Conservation (phyloP, 2,797 vertebrate genomes). For the Sebastes hopkinsi region DNA sequence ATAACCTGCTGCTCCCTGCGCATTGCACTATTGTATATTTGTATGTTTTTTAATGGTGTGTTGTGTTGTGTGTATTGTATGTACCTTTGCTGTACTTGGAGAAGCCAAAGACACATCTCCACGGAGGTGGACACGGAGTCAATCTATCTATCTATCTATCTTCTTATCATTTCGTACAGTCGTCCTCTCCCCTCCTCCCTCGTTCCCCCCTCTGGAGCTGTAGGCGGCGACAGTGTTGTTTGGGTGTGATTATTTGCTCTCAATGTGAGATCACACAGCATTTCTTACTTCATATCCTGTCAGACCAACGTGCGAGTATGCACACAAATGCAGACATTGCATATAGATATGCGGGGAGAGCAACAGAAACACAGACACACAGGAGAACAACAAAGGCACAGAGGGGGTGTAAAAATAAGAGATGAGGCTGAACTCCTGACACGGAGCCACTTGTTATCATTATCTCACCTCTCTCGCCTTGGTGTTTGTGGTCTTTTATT, state of each 20-base stretch:
- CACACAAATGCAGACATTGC: constrained; percentile 11
- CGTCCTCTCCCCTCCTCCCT: background rate
- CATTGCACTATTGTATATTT: too few relatives aligned
- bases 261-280: constrained; percentile 31
- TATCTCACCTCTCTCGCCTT: constrained; percentile 10
- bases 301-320: background rate
- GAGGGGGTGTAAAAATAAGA: background rate
- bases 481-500: constrained; percentile 10
- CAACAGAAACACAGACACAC: background rate
- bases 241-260: constrained; percentile 53
- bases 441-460: constrained; percentile 5
- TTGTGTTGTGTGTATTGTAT: too few relatives aligned
- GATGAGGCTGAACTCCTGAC: background rate
- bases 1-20: too few relatives aligned
- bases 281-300: constrained; percentile 40
- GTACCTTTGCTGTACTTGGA: too few relatives aligned
- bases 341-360: background rate
- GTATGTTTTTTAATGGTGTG: too few relatives aligned
- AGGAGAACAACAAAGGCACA: background rate
- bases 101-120: too few relatives aligned
- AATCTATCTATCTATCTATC: background rate
- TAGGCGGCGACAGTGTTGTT: constrained; percentile 40
- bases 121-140: too few relatives aligned
- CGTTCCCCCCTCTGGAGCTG: background rate
- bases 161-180: constrained; percentile 12